These are phyloP conservation scores for Neodiprion fabricii DNA, from an alignment of 1,140 invertebrate species.

Conservation along the genomic window DNA sequence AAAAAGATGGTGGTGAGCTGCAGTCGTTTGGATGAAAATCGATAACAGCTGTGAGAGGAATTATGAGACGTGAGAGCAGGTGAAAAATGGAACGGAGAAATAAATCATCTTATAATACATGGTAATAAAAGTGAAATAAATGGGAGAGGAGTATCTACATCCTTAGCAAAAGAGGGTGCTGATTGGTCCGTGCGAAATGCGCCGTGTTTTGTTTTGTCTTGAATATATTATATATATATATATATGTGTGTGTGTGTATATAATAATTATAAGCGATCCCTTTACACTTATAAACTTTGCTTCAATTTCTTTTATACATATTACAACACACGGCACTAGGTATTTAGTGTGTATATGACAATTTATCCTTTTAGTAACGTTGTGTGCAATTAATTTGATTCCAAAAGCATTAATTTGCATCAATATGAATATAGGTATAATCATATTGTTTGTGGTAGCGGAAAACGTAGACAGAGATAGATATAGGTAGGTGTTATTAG, in stretches of 20 bases:
- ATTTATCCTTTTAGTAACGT: neutral
- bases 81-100: neutral
- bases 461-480: neutral
- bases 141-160: neutral
- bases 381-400: neutral
- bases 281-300: neutral
- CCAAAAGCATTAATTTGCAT: neutral
- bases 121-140: neutral
- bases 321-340: neutral
- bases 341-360: neutral
- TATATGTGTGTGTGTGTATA: too few relatives aligned
- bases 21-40: too few relatives aligned
- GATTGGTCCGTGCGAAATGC: conserved; percentile 5
- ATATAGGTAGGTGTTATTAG: neutral
- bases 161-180: conserved; percentile 3
- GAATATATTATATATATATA: neutral
- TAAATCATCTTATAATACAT: neutral
- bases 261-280: too few relatives aligned
- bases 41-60: too few relatives aligned
- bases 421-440: neutral
- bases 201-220: conserved; percentile 5
- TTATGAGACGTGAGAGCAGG: neutral
- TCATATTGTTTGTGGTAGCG: neutral
- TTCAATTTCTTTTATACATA: neutral
- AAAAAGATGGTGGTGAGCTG: too few relatives aligned